A percentile compares a stretch with the other conserved stretches of the same genome.
Evolutionary conservation across 2,888 invertebrate genomes (phyloP).

Genomic region (Cecidostiba fungosa): DNA sequence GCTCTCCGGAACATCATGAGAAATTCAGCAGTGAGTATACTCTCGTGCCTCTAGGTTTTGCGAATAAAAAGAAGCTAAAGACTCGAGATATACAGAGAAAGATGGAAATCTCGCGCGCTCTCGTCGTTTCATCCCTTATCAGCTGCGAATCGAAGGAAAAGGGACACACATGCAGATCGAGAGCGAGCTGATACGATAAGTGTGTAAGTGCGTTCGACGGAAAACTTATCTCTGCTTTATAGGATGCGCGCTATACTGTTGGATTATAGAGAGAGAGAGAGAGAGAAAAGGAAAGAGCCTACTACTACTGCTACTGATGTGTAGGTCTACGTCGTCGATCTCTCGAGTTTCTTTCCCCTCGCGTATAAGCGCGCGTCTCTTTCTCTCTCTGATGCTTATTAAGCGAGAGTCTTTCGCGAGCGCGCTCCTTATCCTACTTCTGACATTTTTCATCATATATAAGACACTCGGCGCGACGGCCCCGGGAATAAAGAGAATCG

Average conservation of each 20-base stretch:
- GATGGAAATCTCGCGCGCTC: constrained; percentile 43
- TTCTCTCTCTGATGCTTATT: background rate
- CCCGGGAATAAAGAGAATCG: constrained; percentile 9
- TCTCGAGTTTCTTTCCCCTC: background rate
- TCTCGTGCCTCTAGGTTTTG: no score
- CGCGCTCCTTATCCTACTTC: background rate
- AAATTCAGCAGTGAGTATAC: constrained; percentile 68
- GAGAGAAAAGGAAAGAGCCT: background rate
- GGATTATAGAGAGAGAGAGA: background rate
- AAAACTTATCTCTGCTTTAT: constrained; percentile 13
- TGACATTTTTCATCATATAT: background rate
- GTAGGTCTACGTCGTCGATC: background rate
- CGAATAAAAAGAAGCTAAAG: constrained; percentile 53
- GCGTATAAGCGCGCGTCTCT: background rate
- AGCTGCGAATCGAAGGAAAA: background rate
- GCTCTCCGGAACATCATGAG: constrained; percentile 66
- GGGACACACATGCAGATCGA: constrained; percentile 42
- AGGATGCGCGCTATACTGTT: background rate
- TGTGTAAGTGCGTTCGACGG: background rate
- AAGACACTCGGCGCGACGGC: background rate
- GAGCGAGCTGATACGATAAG: constrained; percentile 33
- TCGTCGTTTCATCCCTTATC: constrained; percentile 4
- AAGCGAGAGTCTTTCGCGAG: background rate
- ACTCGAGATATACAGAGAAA: background rate
- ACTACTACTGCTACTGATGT: no score